phyloP scores from a whole-genome alignment of 2,113 vertebrate species.

The Drymodes brunneopygia region DNA sequence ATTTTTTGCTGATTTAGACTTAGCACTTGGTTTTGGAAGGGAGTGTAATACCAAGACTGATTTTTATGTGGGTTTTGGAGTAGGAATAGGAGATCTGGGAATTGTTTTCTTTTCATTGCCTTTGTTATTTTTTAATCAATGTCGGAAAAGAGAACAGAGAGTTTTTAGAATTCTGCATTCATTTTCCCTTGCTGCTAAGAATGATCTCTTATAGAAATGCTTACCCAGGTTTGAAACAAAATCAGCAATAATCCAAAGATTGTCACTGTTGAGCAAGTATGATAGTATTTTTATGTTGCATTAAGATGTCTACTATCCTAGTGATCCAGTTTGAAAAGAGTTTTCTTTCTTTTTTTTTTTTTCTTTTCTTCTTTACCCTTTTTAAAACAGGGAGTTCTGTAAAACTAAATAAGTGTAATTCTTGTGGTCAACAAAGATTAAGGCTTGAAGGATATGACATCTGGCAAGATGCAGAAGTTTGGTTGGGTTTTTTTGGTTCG shows the following conservation, averaged over 20 bases:
- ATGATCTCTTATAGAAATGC: not conserved
- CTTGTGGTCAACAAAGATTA: not conserved
- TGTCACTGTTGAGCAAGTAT: accelerated
- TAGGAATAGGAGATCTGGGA: not conserved
- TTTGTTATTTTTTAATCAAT: not conserved
- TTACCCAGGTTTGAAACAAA: not conserved
- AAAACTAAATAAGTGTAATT: not conserved
- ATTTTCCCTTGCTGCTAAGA: not conserved
- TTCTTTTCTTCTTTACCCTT: accelerated
- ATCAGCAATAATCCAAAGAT: not conserved
- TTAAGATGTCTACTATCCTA: not conserved
- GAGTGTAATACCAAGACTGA: not conserved
- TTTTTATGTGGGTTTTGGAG: not conserved
- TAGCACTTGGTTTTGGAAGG: not conserved
- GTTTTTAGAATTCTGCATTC: not conserved
- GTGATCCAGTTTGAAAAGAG: not conserved
- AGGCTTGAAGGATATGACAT: not conserved
- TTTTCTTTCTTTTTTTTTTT: not conserved
- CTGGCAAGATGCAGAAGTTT: not conserved
- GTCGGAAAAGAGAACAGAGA: not conserved
- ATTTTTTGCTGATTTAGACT: not conserved
- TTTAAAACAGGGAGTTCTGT: not conserved
- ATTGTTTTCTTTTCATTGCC: not conserved
- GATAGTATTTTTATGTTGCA: not conserved
- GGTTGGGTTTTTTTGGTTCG: not conserved